These are phyloP conservation scores for Zosterops lateralis DNA, from an alignment of 2,113 vertebrate genomes.

Conservation along the genomic window DNA sequence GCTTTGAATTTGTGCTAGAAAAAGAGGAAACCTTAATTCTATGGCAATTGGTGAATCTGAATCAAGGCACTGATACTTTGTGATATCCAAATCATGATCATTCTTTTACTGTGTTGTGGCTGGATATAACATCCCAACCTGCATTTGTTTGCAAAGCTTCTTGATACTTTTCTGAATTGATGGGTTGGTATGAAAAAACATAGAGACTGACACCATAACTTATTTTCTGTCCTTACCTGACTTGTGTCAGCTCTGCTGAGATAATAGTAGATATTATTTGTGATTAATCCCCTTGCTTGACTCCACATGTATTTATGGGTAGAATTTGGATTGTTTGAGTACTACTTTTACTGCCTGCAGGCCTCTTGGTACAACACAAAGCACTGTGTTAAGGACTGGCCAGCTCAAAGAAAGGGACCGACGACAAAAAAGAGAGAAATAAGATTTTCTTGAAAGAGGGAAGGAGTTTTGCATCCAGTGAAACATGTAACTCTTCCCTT, in stretches of 20 bases:
- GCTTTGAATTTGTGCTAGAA: background rate
- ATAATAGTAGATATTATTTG: background rate
- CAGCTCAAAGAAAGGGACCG: background rate
- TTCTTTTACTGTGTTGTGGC: background rate
- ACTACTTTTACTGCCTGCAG: background rate
- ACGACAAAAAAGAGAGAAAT: background rate
- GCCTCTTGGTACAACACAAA: background rate
- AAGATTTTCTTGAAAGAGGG: background rate
- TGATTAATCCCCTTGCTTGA: background rate
- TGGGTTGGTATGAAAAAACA: background rate
- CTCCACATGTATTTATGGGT: background rate
- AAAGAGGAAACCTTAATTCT: background rate
- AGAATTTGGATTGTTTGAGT: background rate
- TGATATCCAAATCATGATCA: background rate
- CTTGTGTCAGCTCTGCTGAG: background rate
- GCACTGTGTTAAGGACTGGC: background rate
- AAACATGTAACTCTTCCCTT: background rate
- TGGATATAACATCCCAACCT: background rate
- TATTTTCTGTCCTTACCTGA: background rate
- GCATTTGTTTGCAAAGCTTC: background rate
- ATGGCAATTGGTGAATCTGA: background rate
- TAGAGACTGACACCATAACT: background rate
- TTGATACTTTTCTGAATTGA: background rate
- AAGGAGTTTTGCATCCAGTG: background rate
- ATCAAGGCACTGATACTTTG: background rate